Percentiles rank a stretch among this genome's conserved stretches.
Conservation (phyloP, 1,140 invertebrate genomes). For the Harlomillsia oculata region DNA sequence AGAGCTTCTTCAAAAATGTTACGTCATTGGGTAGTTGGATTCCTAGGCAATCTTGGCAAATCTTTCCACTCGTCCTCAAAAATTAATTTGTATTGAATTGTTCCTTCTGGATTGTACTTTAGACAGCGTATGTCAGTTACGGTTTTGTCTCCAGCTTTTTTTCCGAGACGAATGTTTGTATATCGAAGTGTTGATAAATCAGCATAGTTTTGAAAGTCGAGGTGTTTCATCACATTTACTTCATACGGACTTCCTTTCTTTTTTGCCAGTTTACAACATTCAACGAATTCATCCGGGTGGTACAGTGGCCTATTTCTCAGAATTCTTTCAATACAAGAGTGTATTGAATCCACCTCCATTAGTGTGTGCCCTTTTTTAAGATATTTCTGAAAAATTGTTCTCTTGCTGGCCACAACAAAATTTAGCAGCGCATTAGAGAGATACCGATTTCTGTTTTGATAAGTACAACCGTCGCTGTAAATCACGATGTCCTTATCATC, state of each 20-base stretch:
- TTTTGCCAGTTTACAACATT: neutral
- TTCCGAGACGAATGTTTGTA: neutral
- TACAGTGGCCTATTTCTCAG: conserved; percentile 20
- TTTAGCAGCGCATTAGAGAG: conserved; percentile 10
- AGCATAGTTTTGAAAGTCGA: neutral
- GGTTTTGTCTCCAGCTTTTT: neutral
- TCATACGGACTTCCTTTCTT: neutral
- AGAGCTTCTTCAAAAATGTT: too few species aligned
- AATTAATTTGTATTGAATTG: neutral
- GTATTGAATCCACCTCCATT: conserved; percentile 20
- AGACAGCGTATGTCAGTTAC: neutral
- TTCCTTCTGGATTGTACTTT: conserved; percentile 3
- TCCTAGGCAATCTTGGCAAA: neutral
- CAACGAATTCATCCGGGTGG: conserved; percentile 15
- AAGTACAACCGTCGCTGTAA: conserved; percentile 38
- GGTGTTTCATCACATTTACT: neutral
- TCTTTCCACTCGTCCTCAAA: neutral
- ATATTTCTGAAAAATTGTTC: conserved; percentile 5
- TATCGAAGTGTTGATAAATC: neutral
- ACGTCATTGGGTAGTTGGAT: too few species aligned
- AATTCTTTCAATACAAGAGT: conserved; percentile 10
- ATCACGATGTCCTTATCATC: conserved; percentile 30
- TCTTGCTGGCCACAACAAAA: neutral
- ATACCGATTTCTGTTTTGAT: conserved; percentile 38
- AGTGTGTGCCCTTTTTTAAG: conserved; percentile 21